A percentile compares a stretch with the other conserved stretches of the same genome.
These are phyloP conservation scores for Aplochiton taeniatus DNA, from an alignment of 2,797 vertebrate species.

Conservation along the genomic window DNA sequence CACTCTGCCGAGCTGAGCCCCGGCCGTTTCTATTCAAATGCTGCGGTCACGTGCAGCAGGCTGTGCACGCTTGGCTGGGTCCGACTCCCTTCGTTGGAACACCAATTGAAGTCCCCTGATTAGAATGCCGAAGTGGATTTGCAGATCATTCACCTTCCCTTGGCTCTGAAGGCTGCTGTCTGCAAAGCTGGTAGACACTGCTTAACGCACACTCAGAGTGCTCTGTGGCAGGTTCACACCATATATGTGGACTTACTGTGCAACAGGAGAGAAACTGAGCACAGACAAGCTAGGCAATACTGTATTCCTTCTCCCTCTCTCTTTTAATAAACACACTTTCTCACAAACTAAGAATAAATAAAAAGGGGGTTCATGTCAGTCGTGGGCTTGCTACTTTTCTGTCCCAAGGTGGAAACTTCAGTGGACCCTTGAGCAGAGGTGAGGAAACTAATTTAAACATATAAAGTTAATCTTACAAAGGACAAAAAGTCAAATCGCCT, in stretches of 20 bases:
- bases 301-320: no score
- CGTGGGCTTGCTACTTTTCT: no score
- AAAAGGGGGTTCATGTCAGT: no score
- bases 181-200: not conserved
- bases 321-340: no score
- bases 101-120: slow-evolving; percentile 51
- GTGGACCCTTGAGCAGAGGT: no score
- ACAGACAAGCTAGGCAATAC: no score
- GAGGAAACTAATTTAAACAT: no score
- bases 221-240: not conserved
- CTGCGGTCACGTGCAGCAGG: slow-evolving; percentile 40
- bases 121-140: slow-evolving; percentile 55
- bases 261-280: no score
- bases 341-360: no score
- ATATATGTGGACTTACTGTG: not conserved
- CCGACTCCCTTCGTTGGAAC: slow-evolving; percentile 41
- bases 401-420: no score
- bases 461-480: no score
- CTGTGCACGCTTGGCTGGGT: slow-evolving; percentile 47
- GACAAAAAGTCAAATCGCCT: no score
- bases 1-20: slow-evolving; percentile 54
- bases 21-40: slow-evolving; percentile 62
- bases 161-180: slow-evolving; percentile 24
- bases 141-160: slow-evolving; percentile 50
- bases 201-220: not conserved